Conservation (phyloP, 2,797 vertebrate species). For the Triplophysa yarkandensis region DNA sequence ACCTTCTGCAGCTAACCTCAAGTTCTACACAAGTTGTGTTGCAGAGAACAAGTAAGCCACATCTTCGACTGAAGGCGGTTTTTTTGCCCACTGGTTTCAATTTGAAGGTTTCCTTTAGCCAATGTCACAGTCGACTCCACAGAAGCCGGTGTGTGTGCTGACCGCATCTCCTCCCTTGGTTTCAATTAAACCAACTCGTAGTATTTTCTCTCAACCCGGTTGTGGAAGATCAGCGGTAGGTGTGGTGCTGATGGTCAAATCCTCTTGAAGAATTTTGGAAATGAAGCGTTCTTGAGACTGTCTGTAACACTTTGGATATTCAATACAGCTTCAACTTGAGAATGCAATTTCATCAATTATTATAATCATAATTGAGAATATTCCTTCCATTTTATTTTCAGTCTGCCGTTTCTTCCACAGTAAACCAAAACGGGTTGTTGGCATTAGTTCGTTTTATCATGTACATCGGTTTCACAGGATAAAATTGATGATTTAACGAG, state of each 20-base stretch:
- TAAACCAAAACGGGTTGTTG: too few relatives aligned
- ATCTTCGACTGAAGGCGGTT: neutral
- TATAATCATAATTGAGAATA: too few relatives aligned
- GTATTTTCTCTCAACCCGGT: neutral
- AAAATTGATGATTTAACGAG: too few relatives aligned
- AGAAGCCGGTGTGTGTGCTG: neutral
- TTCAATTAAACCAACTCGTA: neutral
- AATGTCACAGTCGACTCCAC: constrained; percentile 28
- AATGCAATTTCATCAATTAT: too few relatives aligned
- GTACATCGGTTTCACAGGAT: too few relatives aligned
- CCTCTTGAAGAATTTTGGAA: neutral
- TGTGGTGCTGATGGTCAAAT: neutral
- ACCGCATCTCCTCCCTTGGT: constrained; percentile 1
- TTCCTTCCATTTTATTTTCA: too few relatives aligned
- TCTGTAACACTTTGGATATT: neutral
- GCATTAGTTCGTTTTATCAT: too few relatives aligned
- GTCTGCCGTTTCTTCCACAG: too few relatives aligned
- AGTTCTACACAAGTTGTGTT: neutral
- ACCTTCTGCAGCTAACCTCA: neutral
- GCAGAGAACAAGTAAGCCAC: neutral
- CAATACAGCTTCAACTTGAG: too few relatives aligned
- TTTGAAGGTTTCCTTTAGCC: constrained; percentile 19
- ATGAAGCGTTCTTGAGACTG: neutral
- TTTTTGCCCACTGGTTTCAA: constrained; percentile 33
- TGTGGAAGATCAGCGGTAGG: neutral